These are phyloP conservation scores for Cochlearius cochlearius DNA, from an alignment of 2,113 vertebrate species.

Conservation along the genomic window DNA sequence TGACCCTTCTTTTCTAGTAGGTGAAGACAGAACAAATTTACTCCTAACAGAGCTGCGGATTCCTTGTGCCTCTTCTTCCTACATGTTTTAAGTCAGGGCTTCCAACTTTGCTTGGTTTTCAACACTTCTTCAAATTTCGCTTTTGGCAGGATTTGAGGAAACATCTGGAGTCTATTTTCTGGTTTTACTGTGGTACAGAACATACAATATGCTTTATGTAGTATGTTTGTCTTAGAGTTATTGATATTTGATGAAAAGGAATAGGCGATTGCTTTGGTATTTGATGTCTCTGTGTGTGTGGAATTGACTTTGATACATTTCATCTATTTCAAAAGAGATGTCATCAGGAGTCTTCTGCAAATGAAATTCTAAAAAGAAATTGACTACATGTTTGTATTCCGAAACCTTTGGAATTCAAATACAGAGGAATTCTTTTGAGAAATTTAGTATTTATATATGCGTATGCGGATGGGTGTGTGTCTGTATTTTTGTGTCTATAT, in stretches of 20 bases:
- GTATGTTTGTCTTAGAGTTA: background rate
- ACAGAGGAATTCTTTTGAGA: background rate
- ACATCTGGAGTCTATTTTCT: conserved; percentile 57
- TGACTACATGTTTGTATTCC: background rate
- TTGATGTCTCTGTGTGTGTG: background rate
- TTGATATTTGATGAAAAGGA: background rate
- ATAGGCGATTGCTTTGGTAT: background rate
- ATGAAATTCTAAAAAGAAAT: background rate
- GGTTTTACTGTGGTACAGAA: conserved; percentile 12
- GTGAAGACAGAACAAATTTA: conserved; percentile 69
- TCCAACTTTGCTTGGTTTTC: conserved; percentile 16
- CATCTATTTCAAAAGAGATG: background rate
- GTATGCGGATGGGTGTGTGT: background rate
- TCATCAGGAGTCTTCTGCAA: background rate
- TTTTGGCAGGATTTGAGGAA: conserved; percentile 41
- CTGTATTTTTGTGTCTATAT: background rate
- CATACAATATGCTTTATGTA: background rate
- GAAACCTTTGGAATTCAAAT: background rate
- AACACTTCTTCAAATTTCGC: background rate
- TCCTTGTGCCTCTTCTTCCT: background rate
- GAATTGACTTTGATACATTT: background rate
- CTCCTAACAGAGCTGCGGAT: background rate
- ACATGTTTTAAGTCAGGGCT: background rate
- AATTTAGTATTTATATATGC: background rate
- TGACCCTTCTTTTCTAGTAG: conserved; percentile 42